Conservation (phyloP, 2,888 invertebrate species). For the Crepidodera aurea region DNA sequence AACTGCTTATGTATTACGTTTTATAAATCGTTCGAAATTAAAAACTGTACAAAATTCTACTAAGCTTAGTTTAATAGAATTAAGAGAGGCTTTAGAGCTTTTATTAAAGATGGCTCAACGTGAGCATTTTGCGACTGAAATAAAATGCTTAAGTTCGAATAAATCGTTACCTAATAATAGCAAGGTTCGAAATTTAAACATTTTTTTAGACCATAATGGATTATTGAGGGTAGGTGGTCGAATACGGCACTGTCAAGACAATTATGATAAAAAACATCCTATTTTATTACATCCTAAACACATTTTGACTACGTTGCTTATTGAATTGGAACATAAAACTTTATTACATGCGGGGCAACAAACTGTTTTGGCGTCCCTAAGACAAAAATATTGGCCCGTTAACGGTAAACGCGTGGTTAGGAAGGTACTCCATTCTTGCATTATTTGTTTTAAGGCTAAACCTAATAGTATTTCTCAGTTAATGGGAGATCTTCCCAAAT, state of each 20-base stretch:
- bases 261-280: constrained; percentile 9
- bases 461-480: too few relatives aligned
- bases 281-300: not conserved
- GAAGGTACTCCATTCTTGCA: too few relatives aligned
- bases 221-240: not conserved
- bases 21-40: too few relatives aligned
- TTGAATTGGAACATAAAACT: not conserved
- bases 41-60: too few relatives aligned
- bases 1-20: too few relatives aligned
- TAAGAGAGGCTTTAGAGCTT: too few relatives aligned
- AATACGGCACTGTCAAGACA: not conserved
- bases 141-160: not conserved
- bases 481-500: too few relatives aligned
- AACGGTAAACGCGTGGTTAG: too few relatives aligned
- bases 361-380: not conserved
- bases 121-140: not conserved
- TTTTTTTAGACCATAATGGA: not conserved
- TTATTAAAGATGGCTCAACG: too few relatives aligned
- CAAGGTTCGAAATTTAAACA: not conserved
- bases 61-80: too few relatives aligned
- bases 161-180: not conserved
- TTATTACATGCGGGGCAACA: constrained; percentile 4
- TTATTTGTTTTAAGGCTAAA: too few relatives aligned
- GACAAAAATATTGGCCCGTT: not conserved
- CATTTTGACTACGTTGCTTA: not conserved